phyloP scores from a whole-genome alignment of 2,888 invertebrate genomes.

The Pseudanteris insignis region DNA sequence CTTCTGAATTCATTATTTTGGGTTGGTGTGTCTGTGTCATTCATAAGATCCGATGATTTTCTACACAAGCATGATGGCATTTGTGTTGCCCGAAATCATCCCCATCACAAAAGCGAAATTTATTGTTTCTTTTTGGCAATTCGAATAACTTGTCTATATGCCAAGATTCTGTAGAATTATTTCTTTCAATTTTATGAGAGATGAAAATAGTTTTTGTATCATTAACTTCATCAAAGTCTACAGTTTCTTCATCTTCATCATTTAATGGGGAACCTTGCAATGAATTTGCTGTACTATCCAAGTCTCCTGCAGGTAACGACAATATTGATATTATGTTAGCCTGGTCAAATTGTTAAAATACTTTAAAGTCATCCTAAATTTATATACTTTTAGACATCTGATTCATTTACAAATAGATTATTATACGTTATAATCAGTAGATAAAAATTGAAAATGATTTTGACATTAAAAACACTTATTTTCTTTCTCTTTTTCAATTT shows the following conservation, averaged over 20 bases:
- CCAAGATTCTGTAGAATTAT: constrained; percentile 44
- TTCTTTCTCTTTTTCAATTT: no score
- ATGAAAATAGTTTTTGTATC: constrained; percentile 59
- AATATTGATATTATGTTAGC: not conserved
- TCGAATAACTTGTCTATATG: constrained; percentile 49
- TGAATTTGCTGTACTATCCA: constrained; percentile 61
- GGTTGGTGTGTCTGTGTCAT: no score
- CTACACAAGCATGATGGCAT: no score
- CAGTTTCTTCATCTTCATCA: constrained; percentile 53
- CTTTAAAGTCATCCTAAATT: no score
- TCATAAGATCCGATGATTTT: no score
- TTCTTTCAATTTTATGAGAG: constrained; percentile 57
- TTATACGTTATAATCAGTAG: no score
- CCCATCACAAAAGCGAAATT: constrained; percentile 48
- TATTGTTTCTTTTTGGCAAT: constrained; percentile 54
- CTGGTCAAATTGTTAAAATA: not conserved
- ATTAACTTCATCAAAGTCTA: constrained; percentile 59
- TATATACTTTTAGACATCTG: no score
- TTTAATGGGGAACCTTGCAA: constrained; percentile 58
- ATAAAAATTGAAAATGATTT: no score
- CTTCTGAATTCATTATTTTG: no score
- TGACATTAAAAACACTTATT: no score
- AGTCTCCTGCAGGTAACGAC: constrained; percentile 52
- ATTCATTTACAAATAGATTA: no score
- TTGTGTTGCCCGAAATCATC: no score